phyloP scores from a whole-genome alignment of 2,113 vertebrate genomes.

The Machaerirhynchus nigripectus region DNA sequence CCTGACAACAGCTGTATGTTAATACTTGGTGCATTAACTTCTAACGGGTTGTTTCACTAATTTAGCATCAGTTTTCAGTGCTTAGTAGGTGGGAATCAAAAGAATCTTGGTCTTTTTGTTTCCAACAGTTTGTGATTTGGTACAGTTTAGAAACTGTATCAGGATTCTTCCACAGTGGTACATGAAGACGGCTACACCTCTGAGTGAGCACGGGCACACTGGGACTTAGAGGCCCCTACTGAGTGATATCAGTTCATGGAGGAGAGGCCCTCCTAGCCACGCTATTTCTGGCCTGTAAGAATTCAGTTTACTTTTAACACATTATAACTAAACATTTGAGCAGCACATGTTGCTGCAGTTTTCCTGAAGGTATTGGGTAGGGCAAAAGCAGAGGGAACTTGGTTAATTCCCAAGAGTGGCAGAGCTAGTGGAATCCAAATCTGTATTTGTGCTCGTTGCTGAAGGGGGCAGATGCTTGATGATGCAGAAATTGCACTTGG shows the following conservation, averaged over 20 bases:
- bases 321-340: not conserved
- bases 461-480: not conserved
- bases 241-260: not conserved
- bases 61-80: not conserved
- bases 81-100: not conserved
- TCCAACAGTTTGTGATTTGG: not conserved
- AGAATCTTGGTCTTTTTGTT: not conserved
- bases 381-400: not conserved
- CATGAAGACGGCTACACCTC: fast-evolving
- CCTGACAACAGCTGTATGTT: too few relatives aligned
- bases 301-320: not conserved
- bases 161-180: not conserved
- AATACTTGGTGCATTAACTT: fast-evolving
- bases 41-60: not conserved
- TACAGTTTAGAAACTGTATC: not conserved
- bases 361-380: not conserved
- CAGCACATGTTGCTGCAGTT: not conserved
- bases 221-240: not conserved
- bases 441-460: not conserved
- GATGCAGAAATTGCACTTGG: not conserved
- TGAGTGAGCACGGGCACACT: not conserved
- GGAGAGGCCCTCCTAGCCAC: not conserved
- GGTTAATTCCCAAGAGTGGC: not conserved
- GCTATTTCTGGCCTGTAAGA: fast-evolving
- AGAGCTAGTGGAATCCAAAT: not conserved